Conservation (phyloP, 2,888 invertebrate genomes). For the Heliconius erato region DNA sequence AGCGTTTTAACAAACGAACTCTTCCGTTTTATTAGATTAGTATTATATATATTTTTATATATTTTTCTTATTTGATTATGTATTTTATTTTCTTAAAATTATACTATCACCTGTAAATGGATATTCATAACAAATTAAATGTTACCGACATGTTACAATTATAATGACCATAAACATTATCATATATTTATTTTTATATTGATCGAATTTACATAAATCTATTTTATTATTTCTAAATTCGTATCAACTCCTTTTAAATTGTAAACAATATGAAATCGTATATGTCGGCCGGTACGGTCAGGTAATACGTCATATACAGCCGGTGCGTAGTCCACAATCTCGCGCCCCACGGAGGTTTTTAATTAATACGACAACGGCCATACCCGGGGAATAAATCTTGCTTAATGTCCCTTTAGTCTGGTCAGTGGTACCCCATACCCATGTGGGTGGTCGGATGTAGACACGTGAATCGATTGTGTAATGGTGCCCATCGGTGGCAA, state of each 20-base stretch:
- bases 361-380: conserved; percentile 77
- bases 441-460: conserved; percentile 65
- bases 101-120: too few relatives aligned
- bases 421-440: conserved; percentile 69
- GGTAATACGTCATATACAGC: conserved; percentile 43
- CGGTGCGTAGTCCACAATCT: conserved; percentile 47
- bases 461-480: conserved; percentile 68
- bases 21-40: too few relatives aligned
- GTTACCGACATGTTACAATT: conserved; percentile 59
- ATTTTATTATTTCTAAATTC: background rate
- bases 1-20: too few relatives aligned
- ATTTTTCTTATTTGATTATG: background rate
- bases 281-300: conserved; percentile 60
- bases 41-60: background rate
- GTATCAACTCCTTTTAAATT: background rate
- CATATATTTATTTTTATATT: conserved; percentile 37
- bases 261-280: background rate
- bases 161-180: conserved; percentile 57
- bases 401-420: conserved; percentile 83
- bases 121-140: conserved; percentile 67
- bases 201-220: conserved; percentile 38
- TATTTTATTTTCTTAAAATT: background rate
- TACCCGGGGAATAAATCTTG: conserved; percentile 80
- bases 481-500: conserved; percentile 51
- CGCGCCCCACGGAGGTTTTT: conserved; percentile 75